Base-by-base conservation (phyloP, 2,888 invertebrate genomes). In the Gortyna flavago region DNA sequence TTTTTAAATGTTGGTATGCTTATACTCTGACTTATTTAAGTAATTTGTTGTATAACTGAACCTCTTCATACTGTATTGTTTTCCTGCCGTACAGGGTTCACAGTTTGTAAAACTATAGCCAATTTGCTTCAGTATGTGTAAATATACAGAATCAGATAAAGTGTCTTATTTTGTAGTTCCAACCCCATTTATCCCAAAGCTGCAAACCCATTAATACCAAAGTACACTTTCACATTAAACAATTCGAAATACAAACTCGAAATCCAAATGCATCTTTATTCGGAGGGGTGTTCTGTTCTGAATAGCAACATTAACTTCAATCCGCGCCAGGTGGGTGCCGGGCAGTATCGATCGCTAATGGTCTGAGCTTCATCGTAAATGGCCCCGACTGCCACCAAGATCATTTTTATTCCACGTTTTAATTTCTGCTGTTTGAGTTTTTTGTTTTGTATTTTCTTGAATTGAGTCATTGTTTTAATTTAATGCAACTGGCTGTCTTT, bases 231-330 rank as follows among this genome's bases (percentile, higher is more conserved):
- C 11, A 35, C 35, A 75, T 74, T 72, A 48, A 70, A 54, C 72
- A 64, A 77, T 75, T 57, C 21, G 38, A 79, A 78, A 83, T 18
- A 65, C 70, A 67, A 74, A 71, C 59, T 67, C 29, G 16, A 67
- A 87, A 81, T 68, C 62, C 44, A 73, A 85, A 87, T 79, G 80
- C 66, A 88, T 87, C 84, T 76, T 77, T 81, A 79, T 75, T 72
- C 48, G 16, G 71, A 77, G 79, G 88, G 88, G 78, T 87, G 86
- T 61, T 44, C 75, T 87, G 86, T 61, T 44, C 75, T 86, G 78
- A 86, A 88, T 85, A 67, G 82, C 66, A 80, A 82, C 87, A 88
- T 87, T 88, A 85, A 85, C 82, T 85, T 83, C 81, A 83, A 84
- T 80, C 86, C 78, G 59, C 85, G 61, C 88, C 88, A 88, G 88